These are phyloP conservation scores for Eira barbara DNA, from an alignment of 2,113 vertebrate genomes.

Conservation along the genomic window DNA sequence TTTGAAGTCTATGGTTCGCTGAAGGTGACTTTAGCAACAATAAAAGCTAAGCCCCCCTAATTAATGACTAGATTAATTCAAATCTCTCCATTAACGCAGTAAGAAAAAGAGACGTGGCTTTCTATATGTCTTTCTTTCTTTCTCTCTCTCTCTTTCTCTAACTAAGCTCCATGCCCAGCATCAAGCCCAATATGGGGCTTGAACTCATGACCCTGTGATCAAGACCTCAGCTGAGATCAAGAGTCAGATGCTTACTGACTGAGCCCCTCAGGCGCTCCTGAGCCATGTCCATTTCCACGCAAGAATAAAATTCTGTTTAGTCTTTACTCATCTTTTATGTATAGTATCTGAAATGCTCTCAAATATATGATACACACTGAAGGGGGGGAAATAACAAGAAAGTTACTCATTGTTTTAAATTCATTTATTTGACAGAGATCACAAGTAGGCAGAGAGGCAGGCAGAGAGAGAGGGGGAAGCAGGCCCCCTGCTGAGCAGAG, in stretches of 20 bases:
- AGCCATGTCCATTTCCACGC: neutral
- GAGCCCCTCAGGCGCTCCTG: neutral
- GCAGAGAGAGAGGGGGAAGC: too few relatives aligned
- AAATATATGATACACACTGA: neutral
- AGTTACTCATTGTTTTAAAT: too few relatives aligned
- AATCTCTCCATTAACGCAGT: neutral
- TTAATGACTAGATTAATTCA: neutral
- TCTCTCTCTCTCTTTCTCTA: neutral
- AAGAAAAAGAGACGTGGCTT: neutral
- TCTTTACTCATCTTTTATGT: neutral
- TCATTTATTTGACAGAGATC: too few relatives aligned
- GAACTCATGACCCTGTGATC: neutral
- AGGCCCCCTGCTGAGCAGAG: too few relatives aligned
- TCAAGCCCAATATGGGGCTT: neutral
- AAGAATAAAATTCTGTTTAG: neutral
- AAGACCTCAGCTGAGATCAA: neutral
- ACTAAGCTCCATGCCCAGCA: neutral
- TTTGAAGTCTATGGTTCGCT: neutral
- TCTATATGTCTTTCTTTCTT: neutral
- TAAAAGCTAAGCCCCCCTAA: neutral
- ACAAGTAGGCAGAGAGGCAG: too few relatives aligned
- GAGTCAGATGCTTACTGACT: neutral
- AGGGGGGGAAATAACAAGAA: neutral
- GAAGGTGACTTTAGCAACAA: neutral
- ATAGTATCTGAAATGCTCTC: neutral